Conservation (phyloP, 2,888 invertebrate genomes). For the Nebria brevicollis region DNA sequence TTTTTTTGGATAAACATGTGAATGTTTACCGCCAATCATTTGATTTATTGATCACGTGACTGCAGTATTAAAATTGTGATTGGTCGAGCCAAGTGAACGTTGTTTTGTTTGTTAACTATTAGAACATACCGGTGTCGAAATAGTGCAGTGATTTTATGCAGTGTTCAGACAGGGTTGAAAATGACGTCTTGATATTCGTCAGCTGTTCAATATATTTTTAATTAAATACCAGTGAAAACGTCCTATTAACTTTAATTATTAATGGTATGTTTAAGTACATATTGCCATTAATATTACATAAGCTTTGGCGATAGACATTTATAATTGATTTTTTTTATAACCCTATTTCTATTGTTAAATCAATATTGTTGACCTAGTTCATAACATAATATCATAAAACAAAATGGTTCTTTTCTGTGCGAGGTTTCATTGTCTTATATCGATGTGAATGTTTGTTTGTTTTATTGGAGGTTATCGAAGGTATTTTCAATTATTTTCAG, state of each 20-base stretch:
- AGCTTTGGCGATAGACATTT: background rate
- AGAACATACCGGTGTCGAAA: background rate
- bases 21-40: no score
- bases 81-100: background rate
- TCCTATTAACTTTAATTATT: background rate
- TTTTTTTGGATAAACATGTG: no score
- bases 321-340: constrained; percentile 10
- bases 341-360: constrained; percentile 39
- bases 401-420: constrained; percentile 8
- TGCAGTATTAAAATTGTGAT: background rate
- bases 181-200: background rate
- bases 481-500: constrained; percentile 15
- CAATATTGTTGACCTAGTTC: constrained; percentile 42
- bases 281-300: background rate
- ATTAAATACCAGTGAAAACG: constrained; percentile 6
- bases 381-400: constrained; percentile 1
- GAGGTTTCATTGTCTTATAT: constrained; percentile 3
- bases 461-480: background rate
- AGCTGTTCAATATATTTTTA: constrained; percentile 8
- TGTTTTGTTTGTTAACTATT: background rate
- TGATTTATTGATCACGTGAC: no score
- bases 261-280: constrained; percentile 10
- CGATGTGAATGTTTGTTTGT: no score
- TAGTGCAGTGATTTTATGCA: no score
- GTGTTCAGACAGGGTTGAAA: background rate